Conservation (phyloP, 2,797 vertebrate species). For the Enteromius unitaeniatus region DNA sequence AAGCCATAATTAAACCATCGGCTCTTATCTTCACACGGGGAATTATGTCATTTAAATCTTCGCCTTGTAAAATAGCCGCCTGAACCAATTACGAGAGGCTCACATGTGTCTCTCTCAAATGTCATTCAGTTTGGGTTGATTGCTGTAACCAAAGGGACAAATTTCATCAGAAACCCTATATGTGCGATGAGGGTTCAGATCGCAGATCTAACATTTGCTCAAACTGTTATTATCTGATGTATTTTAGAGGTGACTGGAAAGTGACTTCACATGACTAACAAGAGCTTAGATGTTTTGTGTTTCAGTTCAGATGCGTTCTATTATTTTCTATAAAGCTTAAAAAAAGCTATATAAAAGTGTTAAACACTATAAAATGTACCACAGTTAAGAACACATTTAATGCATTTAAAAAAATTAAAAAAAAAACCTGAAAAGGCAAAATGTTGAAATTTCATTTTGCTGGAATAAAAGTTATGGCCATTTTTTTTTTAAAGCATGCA, state of each 20-base stretch:
- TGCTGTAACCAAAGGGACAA: conserved; percentile 21
- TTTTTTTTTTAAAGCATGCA: not conserved
- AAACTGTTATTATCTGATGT: not conserved
- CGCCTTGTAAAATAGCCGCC: conserved; percentile 60
- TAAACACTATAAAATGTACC: no score
- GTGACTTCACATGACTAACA: not conserved
- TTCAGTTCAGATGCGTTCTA: not conserved
- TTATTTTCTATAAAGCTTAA: no score
- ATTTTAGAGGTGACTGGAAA: conserved; percentile 1
- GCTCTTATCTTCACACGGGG: conserved; percentile 68
- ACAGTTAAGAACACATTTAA: no score
- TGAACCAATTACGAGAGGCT: conserved; percentile 50
- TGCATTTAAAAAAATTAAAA: not conserved
- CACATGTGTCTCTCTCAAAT: conserved; percentile 44
- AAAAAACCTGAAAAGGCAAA: not conserved
- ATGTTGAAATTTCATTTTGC: not conserved
- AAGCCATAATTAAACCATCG: conserved; percentile 74
- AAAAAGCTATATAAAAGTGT: no score
- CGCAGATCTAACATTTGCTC: not conserved
- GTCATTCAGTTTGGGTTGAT: conserved; percentile 37
- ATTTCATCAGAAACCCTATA: conserved; percentile 27
- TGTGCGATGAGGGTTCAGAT: not conserved
- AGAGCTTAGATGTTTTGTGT: not conserved
- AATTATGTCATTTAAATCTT: conserved; percentile 73
- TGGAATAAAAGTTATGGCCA: not conserved